These are phyloP conservation scores for Mastacembelus armatus DNA, from an alignment of 2,797 vertebrate species.

Conservation along the genomic window DNA sequence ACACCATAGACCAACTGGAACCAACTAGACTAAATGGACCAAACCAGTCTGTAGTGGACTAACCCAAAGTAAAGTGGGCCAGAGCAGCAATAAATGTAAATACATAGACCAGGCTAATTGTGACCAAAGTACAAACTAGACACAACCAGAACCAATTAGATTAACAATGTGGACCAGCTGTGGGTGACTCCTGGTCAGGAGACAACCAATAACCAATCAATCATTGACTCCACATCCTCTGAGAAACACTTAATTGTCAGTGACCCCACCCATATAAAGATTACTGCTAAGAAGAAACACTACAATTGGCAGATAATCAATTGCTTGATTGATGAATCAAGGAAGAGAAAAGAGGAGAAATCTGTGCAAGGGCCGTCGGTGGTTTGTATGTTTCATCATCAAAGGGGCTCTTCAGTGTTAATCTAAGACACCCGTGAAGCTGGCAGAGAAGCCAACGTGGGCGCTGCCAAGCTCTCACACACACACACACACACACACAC, in stretches of 20 bases:
- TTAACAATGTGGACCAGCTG: conserved; percentile 2
- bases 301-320: background rate
- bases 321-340: conserved; percentile 9
- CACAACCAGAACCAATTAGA: background rate
- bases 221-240: background rate
- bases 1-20: background rate
- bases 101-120: too few species aligned
- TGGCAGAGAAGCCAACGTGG: conserved; percentile 54
- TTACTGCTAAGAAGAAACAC: background rate
- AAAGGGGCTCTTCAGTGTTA: conserved; percentile 52
- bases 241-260: background rate
- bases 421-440: conserved; percentile 55
- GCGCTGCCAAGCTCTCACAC: conserved; percentile 51
- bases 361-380: background rate
- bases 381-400: conserved; percentile 32
- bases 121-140: background rate
- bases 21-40: background rate
- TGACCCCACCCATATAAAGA: background rate
- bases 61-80: too few species aligned
- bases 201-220: too few species aligned
- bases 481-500: conserved; percentile 19
- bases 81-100: too few species aligned
- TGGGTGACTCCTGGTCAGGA: background rate
- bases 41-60: too few species aligned
- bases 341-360: conserved; percentile 2